A percentile compares a stretch with the other conserved stretches of the same genome.
Evolutionary conservation across 2,113 vertebrate genomes (phyloP).

Genomic region (Centropus bengalensis): DNA sequence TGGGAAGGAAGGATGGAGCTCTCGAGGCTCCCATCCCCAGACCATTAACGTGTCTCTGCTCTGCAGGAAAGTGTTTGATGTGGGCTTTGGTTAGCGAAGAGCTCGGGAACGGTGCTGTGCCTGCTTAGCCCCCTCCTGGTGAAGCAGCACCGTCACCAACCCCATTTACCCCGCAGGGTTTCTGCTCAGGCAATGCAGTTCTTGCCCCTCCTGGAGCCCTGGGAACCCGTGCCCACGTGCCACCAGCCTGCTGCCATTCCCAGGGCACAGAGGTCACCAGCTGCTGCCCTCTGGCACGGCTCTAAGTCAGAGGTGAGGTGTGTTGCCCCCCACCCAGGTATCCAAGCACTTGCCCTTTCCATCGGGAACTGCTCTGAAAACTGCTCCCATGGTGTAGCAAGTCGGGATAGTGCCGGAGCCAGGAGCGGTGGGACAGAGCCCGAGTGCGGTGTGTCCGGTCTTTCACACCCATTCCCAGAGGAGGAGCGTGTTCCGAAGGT

Average conservation of each 20-base stretch:
- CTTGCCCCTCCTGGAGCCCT: conserved; percentile 5
- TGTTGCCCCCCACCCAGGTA: neutral
- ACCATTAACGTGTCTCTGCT: neutral
- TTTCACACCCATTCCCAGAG: neutral
- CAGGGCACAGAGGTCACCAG: conserved; percentile 7
- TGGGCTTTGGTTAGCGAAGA: neutral
- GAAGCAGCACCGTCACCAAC: neutral
- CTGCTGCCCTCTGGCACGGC: conserved; percentile 14
- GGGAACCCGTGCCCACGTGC: conserved; percentile 8
- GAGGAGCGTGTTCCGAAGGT: neutral
- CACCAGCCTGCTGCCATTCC: neutral
- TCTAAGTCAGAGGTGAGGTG: neutral
- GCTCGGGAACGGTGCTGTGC: neutral
- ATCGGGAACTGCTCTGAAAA: neutral
- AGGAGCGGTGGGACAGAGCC: neutral
- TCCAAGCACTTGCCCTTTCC: neutral
- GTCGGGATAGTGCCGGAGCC: neutral
- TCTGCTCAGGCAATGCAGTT: conserved; percentile 32
- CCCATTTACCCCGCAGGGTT: conserved; percentile 19
- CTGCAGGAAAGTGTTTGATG: neutral
- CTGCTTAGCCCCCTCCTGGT: neutral
- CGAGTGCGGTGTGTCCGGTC: neutral
- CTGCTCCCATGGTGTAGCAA: neutral
- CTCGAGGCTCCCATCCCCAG: neutral
- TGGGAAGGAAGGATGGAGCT: neutral